A percentile compares a stretch with the other conserved stretches of the same genome.
Conservation (phyloP, 37 sponge, comb jelly and placozoan species). For the Petrosia ficiformis region DNA sequence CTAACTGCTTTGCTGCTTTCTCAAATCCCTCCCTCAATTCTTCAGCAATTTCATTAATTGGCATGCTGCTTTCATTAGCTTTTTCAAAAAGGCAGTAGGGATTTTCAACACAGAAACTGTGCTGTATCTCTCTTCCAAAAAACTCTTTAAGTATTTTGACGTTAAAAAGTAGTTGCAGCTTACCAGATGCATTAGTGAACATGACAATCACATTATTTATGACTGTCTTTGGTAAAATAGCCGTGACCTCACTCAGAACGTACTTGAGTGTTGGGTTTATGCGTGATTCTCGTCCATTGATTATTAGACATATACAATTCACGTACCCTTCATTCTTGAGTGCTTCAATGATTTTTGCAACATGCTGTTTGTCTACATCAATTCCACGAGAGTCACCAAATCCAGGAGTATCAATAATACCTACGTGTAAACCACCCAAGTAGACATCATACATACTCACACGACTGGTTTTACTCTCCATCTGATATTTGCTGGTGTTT, state of each 20-base stretch:
- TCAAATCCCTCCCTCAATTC: slow-evolving; percentile 7
- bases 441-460: slow-evolving; percentile 7
- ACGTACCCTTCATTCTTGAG: slow-evolving; percentile 15
- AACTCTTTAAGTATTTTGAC: slow-evolving; percentile 11
- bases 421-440: slow-evolving; percentile 12
- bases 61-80: background rate
- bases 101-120: slow-evolving; percentile 41
- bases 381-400: slow-evolving; percentile 42
- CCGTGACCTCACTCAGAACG: slow-evolving; percentile 28
- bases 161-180: slow-evolving; percentile 10
- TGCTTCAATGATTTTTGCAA: slow-evolving; percentile 15
- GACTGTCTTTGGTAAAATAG: slow-evolving; percentile 26
- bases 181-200: slow-evolving; percentile 21
- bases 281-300: slow-evolving; percentile 27
- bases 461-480: slow-evolving; percentile 41
- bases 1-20: background rate
- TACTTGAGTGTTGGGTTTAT: slow-evolving; percentile 15
- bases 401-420: slow-evolving; percentile 41
- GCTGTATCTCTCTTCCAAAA: slow-evolving; percentile 9
- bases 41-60: background rate
- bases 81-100: slow-evolving; percentile 49
- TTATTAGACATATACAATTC: slow-evolving; percentile 40
- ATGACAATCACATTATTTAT: slow-evolving; percentile 40
- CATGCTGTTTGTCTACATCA: slow-evolving; percentile 19
- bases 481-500: background rate